Percentiles rank a stretch among this genome's conserved stretches.
phyloP scores from a whole-genome alignment of 2,888 invertebrate genomes.

The Erebia palarica region DNA sequence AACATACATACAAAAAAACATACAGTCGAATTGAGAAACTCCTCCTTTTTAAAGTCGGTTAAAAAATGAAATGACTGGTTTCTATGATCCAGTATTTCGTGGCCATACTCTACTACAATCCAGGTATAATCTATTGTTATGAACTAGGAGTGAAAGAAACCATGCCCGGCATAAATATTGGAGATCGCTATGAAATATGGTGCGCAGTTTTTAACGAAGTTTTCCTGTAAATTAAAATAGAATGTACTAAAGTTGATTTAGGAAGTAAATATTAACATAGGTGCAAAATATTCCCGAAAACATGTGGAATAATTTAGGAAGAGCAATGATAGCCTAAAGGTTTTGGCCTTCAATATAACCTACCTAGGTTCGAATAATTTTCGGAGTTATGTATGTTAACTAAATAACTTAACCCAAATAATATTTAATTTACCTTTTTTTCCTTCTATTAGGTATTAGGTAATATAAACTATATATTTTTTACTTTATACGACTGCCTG shows the following conservation, averaged over 20 bases:
- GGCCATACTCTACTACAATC: slow-evolving; percentile 49
- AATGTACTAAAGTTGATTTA: not conserved
- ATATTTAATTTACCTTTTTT: no score
- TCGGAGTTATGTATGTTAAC: no score
- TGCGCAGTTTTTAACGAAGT: slow-evolving; percentile 12
- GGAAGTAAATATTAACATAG: not conserved
- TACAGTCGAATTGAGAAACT: no score
- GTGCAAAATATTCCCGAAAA: not conserved
- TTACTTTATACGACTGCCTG: no score
- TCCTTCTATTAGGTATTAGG: no score
- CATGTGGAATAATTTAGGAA: not conserved
- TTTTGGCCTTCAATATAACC: no score
- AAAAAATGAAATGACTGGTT: no score
- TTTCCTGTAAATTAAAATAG: slow-evolving; percentile 1
- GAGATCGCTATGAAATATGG: slow-evolving; percentile 39
- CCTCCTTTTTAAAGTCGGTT: no score
- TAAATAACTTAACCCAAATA: no score
- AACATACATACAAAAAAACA: no score
- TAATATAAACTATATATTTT: no score
- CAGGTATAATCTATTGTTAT: slow-evolving; percentile 47
- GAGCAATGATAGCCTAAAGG: not conserved
- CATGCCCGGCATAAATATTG: slow-evolving; percentile 60
- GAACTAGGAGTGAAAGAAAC: slow-evolving; percentile 56
- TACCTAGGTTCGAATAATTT: no score
- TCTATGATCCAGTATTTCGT: slow-evolving; percentile 37